These are phyloP conservation scores for Watsonalla cultraria DNA, from an alignment of 2,888 invertebrate genomes.

Conservation along the genomic window DNA sequence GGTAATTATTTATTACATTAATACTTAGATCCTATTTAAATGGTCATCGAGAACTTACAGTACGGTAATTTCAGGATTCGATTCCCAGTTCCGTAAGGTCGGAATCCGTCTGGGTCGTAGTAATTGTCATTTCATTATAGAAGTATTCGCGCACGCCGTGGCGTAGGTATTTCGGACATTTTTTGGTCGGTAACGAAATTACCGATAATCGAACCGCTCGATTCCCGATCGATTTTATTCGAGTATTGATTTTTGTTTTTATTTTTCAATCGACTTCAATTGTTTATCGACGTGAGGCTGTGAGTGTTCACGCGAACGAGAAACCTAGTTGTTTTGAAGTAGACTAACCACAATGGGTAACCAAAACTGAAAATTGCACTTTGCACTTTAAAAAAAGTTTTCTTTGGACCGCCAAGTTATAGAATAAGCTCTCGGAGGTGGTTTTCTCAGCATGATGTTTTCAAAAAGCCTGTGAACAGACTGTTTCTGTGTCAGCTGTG, in stretches of 20 bases:
- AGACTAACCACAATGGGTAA: no score
- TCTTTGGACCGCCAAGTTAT: no score
- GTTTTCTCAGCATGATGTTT: no score
- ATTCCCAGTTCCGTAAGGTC: slow-evolving; percentile 42
- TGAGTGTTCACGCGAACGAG: neutral
- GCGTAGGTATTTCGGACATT: slow-evolving; percentile 47
- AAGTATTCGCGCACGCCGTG: slow-evolving; percentile 57
- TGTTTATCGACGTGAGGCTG: neutral
- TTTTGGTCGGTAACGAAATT: slow-evolving; percentile 63
- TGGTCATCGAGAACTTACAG: slow-evolving; percentile 30
- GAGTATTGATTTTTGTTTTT: slow-evolving; percentile 18
- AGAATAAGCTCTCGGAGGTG: no score
- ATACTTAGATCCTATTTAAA: neutral
- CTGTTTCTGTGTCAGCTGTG: no score
- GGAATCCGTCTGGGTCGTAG: slow-evolving; percentile 52
- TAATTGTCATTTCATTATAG: slow-evolving; percentile 77
- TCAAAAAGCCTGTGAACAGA: no score
- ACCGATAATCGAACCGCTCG: slow-evolving; percentile 66
- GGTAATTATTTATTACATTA: no score
- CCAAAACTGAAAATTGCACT: no score
- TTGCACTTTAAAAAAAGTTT: no score
- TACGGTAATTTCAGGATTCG: slow-evolving; percentile 20
- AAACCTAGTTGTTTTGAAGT: no score
- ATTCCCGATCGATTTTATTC: slow-evolving; percentile 53
- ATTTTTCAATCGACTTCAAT: neutral